Conservation (phyloP, 2,888 invertebrate species). For the Leptothorax acervorum region DNA sequence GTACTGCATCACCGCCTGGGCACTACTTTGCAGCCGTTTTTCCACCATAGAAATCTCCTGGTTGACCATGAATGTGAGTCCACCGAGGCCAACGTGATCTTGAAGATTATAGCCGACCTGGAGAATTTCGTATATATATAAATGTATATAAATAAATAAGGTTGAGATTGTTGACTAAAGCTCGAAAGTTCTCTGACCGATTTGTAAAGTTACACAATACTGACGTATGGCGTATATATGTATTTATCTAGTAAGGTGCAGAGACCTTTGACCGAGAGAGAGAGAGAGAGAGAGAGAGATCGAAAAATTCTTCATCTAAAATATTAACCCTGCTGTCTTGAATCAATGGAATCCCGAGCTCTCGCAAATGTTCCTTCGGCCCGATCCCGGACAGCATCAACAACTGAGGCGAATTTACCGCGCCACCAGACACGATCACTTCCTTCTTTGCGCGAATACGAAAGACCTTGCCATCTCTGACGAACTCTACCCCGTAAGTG, state of each 20-base stretch:
- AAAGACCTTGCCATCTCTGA: slow-evolving; percentile 90
- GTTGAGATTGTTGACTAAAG: not conserved
- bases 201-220: too few species aligned
- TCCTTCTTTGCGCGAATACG: slow-evolving; percentile 93
- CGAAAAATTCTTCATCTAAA: too few species aligned
- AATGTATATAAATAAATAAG: not conserved
- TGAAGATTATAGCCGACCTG: slow-evolving; percentile 94
- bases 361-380: slow-evolving; percentile 90
- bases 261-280: too few species aligned
- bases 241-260: not conserved
- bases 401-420: slow-evolving; percentile 97
- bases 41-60: slow-evolving; percentile 93
- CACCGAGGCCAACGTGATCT: slow-evolving; percentile 95
- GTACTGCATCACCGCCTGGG: slow-evolving; percentile 93
- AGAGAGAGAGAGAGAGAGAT: too few species aligned
- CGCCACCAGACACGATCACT: slow-evolving; percentile 95
- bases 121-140: not conserved
- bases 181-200: too few species aligned
- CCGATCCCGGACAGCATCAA: slow-evolving; percentile 97
- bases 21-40: slow-evolving; percentile 90
- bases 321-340: slow-evolving; percentile 88
- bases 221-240: not conserved
- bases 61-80: slow-evolving; percentile 93
- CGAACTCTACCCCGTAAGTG: slow-evolving; percentile 94
- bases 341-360: slow-evolving; percentile 92